Evolutionary conservation across 2,797 vertebrate species (phyloP), one percentile per base, ranked within the genome.

Genomic region (Chiloscyllium punctatum): DNA sequence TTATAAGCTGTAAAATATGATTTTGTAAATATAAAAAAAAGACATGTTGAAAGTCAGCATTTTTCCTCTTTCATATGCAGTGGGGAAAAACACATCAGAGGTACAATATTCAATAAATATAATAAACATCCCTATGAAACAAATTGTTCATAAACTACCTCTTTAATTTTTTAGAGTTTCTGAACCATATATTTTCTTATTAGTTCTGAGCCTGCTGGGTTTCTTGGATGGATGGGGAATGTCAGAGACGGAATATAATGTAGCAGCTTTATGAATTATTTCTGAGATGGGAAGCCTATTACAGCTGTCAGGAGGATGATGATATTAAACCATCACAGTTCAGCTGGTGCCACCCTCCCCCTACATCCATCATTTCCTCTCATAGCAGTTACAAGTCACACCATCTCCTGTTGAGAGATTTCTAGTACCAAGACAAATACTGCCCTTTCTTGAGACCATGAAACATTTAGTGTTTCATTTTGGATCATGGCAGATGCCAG

Each of bases 381-480:
- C 96, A 98, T 97, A 97, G 98, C 98, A 97, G 97, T 98, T 98
- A 98, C 97, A 97, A 97, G 96, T 97, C 98, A 97, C 96, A 96
- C 96, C 97, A 97, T 97, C 97, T 98, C 98, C 97, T 96, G 97
- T 97, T 98, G 98, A 98, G 94, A 95, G 94, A 95, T 95, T 95
- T 95, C 98, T 98, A 98, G 98, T 98, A 98, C 98, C 98, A 99
- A 99, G 99, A 99, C 98, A 98, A 98, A 99, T 99, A 98, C 98
- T 98, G 98, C 98, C 98, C 98, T 99, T 99, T 98, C 98, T 98
- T 97, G 98, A 98, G 96, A 98, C 98, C 98, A 99, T 99, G 98
- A 99, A 99, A 99, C 98, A 99, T 99, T 99, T 98, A 99, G 98
- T 98, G 99, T 99, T 99, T 99, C 98, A 99, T 99, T 99, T 98